Base-by-base conservation (phyloP, 2,888 invertebrate species). In the Torymus aiolomorphi region DNA sequence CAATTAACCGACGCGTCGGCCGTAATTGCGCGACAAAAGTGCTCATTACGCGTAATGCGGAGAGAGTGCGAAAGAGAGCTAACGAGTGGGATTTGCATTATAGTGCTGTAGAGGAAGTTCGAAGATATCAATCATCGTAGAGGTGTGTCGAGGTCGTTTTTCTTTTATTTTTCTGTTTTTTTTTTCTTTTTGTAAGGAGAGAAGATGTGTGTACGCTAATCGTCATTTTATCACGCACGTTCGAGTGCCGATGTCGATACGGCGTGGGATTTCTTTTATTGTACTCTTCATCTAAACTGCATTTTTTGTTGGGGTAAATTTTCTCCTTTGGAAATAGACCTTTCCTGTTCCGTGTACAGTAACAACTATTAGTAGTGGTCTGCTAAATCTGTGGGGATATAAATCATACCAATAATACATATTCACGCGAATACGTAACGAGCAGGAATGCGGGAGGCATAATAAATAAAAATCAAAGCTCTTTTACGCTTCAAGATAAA, bases 41-140 rank as follows among this genome's bases (percentile, higher is more conserved):
- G 18, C 75, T 81, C 78, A 63, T 81, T 78, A 80, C 51, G 4
- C 5, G 49, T n/a, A 11, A n/a, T n/a, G 24, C 2, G 56, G 16
- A 54, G 52, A n/a, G 24, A n/a, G 76, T 31, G 42, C 67, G 54
- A 49, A 24, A 69, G 20, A 69, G 20, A 69, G 13, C 78, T 75
- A 78, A 81, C 78, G 74, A 81, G 75, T 70, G 49, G 52, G 76
- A 70, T 77, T 80, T 70, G 74, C 80, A 72, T 81, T 57, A 20
- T 42, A 42, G 42, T 42, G 8, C 8, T 42, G 42, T 42, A 42
- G 5, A 42, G 42, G 42, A 8, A 42, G 42, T 42, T 42, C 42
- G 42, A 42, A 42, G 42, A 42, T 42, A 42, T 42, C 42, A 42
- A 42, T 42, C 42, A 42, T 42, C 8, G 42, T 10, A 42, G 8